These are phyloP conservation scores for Oncorhynchus clarkii DNA, from an alignment of 2,113 vertebrate genomes.

Conservation along the genomic window DNA sequence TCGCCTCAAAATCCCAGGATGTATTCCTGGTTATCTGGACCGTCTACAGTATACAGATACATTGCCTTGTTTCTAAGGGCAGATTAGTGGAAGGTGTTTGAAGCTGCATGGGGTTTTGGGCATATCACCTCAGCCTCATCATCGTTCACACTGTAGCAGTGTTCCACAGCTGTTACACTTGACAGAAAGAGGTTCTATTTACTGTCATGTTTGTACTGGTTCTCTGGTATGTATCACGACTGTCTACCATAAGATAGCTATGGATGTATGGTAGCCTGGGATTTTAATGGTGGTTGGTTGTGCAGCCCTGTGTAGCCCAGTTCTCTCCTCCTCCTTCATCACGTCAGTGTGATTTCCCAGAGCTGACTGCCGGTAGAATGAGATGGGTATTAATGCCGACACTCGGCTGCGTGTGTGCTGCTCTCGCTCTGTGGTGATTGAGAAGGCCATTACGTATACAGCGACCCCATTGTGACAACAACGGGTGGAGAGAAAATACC, in stretches of 20 bases:
- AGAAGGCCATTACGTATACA: slow-evolving; percentile 20
- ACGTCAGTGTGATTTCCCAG: slow-evolving; percentile 14
- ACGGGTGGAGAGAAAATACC: slow-evolving; percentile 30
- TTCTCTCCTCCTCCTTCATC: slow-evolving; percentile 5
- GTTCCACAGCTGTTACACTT: slow-evolving; percentile 29
- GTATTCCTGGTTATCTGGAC: slow-evolving; percentile 52
- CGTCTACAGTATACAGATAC: slow-evolving; percentile 34
- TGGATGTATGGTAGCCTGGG: slow-evolving; percentile 9
- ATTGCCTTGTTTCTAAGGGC: slow-evolving; percentile 27
- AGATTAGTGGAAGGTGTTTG: neutral
- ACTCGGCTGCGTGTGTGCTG: neutral
- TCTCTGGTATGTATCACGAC: slow-evolving; percentile 43
- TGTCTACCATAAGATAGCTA: slow-evolving; percentile 16
- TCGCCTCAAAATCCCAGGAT: slow-evolving; percentile 54
- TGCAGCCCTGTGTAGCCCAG: slow-evolving; percentile 15
- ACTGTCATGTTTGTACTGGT: slow-evolving; percentile 9
- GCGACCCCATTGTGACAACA: slow-evolving; percentile 20
- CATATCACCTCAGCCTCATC: slow-evolving; percentile 6
- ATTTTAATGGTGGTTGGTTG: slow-evolving; percentile 14
- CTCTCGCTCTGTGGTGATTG: neutral
- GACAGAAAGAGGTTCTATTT: slow-evolving; percentile 44
- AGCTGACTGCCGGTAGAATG: slow-evolving; percentile 39
- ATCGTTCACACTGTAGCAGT: slow-evolving; percentile 32
- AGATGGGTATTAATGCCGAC: slow-evolving; percentile 53
- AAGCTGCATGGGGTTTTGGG: neutral